A percentile compares a stretch with the other conserved stretches of the same genome.
These are phyloP conservation scores for Omphaloscelis lunosa DNA, from an alignment of 2,888 invertebrate species.

Conservation along the genomic window DNA sequence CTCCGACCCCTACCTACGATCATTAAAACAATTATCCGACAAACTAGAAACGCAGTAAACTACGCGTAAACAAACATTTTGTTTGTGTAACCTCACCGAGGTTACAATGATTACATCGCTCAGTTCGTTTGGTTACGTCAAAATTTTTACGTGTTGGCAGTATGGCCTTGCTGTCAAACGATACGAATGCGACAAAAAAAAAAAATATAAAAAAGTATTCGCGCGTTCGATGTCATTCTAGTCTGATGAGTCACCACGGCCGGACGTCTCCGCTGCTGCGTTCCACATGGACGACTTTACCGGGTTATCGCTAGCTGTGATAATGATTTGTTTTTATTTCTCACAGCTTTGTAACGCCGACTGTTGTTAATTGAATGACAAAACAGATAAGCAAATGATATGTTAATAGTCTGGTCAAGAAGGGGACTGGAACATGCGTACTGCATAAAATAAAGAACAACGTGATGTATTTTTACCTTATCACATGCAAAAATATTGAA, in stretches of 20 bases:
- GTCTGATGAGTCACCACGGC: slow-evolving; percentile 77
- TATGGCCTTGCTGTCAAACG: slow-evolving; percentile 76
- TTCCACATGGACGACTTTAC: slow-evolving; percentile 70
- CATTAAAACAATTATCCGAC: slow-evolving; percentile 76
- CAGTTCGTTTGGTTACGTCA: slow-evolving; percentile 75
- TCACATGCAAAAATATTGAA: slow-evolving; percentile 41
- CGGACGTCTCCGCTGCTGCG: slow-evolving; percentile 73
- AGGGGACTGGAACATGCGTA: slow-evolving; percentile 29
- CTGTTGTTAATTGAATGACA: slow-evolving; percentile 70
- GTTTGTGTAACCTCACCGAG: slow-evolving; percentile 73
- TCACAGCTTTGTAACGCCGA: slow-evolving; percentile 74
- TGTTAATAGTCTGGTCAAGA: slow-evolving; percentile 45
- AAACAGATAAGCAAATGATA: slow-evolving; percentile 67
- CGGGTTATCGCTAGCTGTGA: slow-evolving; percentile 76
- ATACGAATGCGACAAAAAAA: slow-evolving; percentile 68
- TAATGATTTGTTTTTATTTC: slow-evolving; percentile 82
- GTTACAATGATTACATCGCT: slow-evolving; percentile 76
- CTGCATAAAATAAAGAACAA: slow-evolving; percentile 29
- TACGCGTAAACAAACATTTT: slow-evolving; percentile 68
- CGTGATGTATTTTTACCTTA: slow-evolving; percentile 39
- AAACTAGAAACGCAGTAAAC: slow-evolving; percentile 72
- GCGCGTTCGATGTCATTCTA: slow-evolving; percentile 77
- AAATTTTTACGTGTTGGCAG: slow-evolving; percentile 69
- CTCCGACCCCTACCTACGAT: slow-evolving; percentile 70
- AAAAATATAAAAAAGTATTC: slow-evolving; percentile 71